Percentiles rank a stretch among this genome's conserved stretches.
Evolutionary conservation across 2,113 vertebrate species (phyloP).

Genomic region (Mus pahari): DNA sequence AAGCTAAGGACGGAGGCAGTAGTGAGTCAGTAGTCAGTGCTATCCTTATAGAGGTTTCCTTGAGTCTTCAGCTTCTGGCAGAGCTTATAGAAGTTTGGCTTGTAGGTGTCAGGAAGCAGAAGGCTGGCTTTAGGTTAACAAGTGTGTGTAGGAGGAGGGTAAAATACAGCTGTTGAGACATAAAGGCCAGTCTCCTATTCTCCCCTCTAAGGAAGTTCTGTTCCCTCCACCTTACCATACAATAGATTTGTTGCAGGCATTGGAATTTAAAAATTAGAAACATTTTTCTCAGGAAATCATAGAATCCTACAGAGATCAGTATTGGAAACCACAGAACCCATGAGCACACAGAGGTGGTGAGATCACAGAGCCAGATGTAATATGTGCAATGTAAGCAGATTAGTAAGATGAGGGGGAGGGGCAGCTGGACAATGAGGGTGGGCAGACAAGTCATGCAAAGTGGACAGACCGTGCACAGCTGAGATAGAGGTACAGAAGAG

Average conservation of each 20-base stretch:
- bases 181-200: neutral
- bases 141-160: rapidly evolving
- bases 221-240: neutral
- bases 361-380: rapidly evolving
- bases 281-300: neutral
- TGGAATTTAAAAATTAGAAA: neutral
- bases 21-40: neutral
- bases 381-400: rapidly evolving
- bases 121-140: neutral
- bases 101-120: neutral
- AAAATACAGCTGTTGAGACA: rapidly evolving
- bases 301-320: neutral
- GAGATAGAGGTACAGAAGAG: rapidly evolving
- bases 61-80: neutral
- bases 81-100: neutral
- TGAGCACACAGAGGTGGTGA: neutral
- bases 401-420: neutral
- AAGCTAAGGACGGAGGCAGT: neutral
- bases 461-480: rapidly evolving
- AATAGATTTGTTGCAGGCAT: neutral
- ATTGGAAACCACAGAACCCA: too few relatives aligned
- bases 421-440: neutral
- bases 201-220: neutral
- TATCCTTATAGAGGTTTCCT: neutral
- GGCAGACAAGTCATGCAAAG: rapidly evolving